These are phyloP conservation scores for Serripes groenlandicus DNA, from an alignment of 2,888 invertebrate species.

Conservation along the genomic window DNA sequence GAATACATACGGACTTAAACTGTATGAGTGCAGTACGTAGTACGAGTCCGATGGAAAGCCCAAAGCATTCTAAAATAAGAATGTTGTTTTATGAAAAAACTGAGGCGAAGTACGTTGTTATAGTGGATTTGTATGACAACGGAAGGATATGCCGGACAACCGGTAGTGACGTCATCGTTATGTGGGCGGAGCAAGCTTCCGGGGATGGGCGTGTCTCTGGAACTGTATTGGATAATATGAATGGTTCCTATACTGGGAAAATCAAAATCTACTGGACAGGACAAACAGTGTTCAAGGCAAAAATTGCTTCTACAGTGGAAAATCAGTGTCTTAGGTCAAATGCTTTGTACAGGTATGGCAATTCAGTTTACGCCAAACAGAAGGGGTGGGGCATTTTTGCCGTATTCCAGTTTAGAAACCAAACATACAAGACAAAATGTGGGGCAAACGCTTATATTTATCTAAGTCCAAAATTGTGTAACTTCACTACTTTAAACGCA, in stretches of 20 bases:
- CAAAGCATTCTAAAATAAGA: not conserved
- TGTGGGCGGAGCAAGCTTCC: slow-evolving; percentile 37
- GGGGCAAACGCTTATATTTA: slow-evolving; percentile 33
- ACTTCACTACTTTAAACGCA: slow-evolving; percentile 48
- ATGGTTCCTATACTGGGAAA: slow-evolving; percentile 51
- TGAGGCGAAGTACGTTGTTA: not conserved
- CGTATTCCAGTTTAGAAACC: not conserved
- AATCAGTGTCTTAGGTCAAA: slow-evolving; percentile 37
- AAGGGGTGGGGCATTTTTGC: slow-evolving; percentile 40
- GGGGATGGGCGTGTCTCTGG: slow-evolving; percentile 44
- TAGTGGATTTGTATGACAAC: slow-evolving; percentile 1
- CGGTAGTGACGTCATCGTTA: slow-evolving; percentile 47
- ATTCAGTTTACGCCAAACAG: slow-evolving; percentile 36
- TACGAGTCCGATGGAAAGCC: slow-evolving; percentile 1
- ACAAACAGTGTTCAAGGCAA: slow-evolving; percentile 32
- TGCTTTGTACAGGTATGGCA: slow-evolving; percentile 45
- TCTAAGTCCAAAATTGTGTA: slow-evolving; percentile 34
- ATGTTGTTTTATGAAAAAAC: not conserved
- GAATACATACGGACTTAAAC: slow-evolving; percentile 4
- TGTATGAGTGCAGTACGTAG: slow-evolving; percentile 5
- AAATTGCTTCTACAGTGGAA: slow-evolving; percentile 40
- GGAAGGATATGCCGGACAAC: slow-evolving; percentile 8
- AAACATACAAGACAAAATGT: slow-evolving; percentile 29
- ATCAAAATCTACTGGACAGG: slow-evolving; percentile 42
- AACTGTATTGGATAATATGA: slow-evolving; percentile 36